phyloP scores from a whole-genome alignment of 1,140 invertebrate genomes.

The Psilanteris sp. region DNA sequence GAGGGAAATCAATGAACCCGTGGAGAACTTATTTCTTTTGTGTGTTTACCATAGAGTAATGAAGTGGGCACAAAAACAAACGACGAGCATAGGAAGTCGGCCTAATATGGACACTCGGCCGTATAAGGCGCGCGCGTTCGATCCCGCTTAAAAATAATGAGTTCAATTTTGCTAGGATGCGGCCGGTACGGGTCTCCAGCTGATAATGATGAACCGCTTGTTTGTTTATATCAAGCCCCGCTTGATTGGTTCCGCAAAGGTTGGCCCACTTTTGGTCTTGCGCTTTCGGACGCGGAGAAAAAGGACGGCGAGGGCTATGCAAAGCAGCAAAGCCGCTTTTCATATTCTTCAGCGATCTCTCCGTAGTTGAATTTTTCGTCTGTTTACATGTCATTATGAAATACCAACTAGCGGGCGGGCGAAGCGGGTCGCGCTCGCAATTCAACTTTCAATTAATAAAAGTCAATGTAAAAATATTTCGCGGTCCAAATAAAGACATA shows the following conservation, averaged over 20 bases:
- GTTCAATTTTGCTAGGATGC: constrained; percentile 17
- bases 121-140: constrained; percentile 19
- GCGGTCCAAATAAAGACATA: constrained; percentile 34
- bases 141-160: constrained; percentile 24
- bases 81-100: constrained; percentile 17
- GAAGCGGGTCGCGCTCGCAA: neutral
- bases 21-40: constrained; percentile 9
- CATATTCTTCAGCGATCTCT: no score
- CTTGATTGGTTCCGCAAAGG: no score
- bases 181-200: neutral
- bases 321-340: constrained; percentile 9
- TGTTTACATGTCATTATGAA: constrained; percentile 18
- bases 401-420: constrained; percentile 4
- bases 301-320: no score
- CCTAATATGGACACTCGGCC: constrained; percentile 24
- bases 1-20: constrained; percentile 26
- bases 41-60: constrained; percentile 20
- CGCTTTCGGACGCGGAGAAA: no score
- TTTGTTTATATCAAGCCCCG: constrained; percentile 1
- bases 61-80: constrained; percentile 22
- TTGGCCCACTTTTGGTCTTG: no score
- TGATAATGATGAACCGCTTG: constrained; percentile 7
- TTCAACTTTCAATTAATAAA: constrained; percentile 5
- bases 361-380: constrained; percentile 33
- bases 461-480: constrained; percentile 16